Evolutionary conservation across 2,797 vertebrate species (phyloP).

Genomic region (Rhinatrema bivittatum): DNA sequence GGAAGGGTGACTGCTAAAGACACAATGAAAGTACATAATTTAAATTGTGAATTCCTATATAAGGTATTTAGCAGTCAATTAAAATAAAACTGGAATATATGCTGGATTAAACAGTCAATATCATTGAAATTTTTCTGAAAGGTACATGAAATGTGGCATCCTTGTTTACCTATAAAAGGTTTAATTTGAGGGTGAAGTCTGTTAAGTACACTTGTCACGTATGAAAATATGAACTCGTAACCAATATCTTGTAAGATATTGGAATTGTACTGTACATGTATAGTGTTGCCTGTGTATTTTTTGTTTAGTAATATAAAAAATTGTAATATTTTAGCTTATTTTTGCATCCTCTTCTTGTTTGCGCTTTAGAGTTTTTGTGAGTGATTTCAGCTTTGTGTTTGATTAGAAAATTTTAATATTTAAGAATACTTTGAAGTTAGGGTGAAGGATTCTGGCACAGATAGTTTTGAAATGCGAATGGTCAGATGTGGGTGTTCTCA

Average conservation of each 20-base stretch:
- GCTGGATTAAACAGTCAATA: too few species aligned
- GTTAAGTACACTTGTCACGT: slow-evolving; percentile 29
- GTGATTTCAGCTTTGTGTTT: neutral
- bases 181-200: slow-evolving; percentile 35
- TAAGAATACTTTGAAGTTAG: too few species aligned
- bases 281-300: slow-evolving; percentile 40
- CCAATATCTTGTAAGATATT: slow-evolving; percentile 32
- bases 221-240: slow-evolving; percentile 19
- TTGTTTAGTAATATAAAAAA: slow-evolving; percentile 42
- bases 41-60: too few species aligned
- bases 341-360: slow-evolving; percentile 25
- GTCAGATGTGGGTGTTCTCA: too few species aligned
- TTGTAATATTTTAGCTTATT: slow-evolving; percentile 33
- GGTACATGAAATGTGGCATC: slow-evolving; percentile 27
- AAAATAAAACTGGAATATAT: too few species aligned
- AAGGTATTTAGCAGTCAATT: too few species aligned
- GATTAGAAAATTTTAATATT: too few species aligned
- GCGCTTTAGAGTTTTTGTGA: slow-evolving; percentile 23
- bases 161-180: slow-evolving; percentile 33
- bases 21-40: too few species aligned
- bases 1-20: too few species aligned
- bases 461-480: too few species aligned
- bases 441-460: too few species aligned
- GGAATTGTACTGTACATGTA: slow-evolving; percentile 37
- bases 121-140: slow-evolving; percentile 39